Evolutionary conservation across 2,888 invertebrate species (phyloP).

Genomic region (Archips crataeganus): DNA sequence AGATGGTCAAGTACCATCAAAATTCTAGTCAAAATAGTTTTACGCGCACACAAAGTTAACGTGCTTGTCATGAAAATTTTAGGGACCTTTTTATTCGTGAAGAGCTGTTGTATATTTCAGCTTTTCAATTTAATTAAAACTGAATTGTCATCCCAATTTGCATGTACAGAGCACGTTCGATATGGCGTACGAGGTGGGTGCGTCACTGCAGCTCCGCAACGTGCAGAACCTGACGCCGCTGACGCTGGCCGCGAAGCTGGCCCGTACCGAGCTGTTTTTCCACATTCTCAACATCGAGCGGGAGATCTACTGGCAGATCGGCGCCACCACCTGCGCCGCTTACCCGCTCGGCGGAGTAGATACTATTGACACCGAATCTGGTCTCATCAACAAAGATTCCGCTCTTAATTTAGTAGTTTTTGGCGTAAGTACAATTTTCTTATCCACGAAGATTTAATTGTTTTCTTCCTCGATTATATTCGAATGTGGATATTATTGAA

Average conservation of each 20-base stretch:
- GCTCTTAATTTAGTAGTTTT: conserved; percentile 98
- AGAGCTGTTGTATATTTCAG: no score
- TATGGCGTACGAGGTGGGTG: conserved; percentile 97
- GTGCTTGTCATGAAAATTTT: no score
- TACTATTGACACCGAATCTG: conserved; percentile 96
- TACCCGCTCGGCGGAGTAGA: conserved; percentile 98
- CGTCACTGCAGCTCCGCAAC: conserved; percentile 94
- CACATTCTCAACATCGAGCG: conserved; percentile 98
- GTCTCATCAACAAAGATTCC: conserved; percentile 97
- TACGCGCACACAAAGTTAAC: no score
- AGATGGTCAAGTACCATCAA: no score
- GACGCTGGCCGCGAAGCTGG: conserved; percentile 97
- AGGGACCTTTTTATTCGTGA: no score
- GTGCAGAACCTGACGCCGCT: conserved; percentile 95
- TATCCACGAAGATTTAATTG: not conserved
- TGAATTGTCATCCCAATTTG: not conserved
- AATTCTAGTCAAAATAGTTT: no score
- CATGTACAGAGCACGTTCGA: conserved; percentile 93
- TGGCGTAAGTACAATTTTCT: conserved; percentile 89
- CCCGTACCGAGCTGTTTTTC: conserved; percentile 97
- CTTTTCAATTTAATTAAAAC: no score
- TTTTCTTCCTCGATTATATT: not conserved
- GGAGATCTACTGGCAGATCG: conserved; percentile 99
- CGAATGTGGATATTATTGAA: no score
- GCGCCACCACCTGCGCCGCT: conserved; percentile 98